Conservation (phyloP, 2,888 invertebrate species). For the Megastigmus dorsalis region DNA sequence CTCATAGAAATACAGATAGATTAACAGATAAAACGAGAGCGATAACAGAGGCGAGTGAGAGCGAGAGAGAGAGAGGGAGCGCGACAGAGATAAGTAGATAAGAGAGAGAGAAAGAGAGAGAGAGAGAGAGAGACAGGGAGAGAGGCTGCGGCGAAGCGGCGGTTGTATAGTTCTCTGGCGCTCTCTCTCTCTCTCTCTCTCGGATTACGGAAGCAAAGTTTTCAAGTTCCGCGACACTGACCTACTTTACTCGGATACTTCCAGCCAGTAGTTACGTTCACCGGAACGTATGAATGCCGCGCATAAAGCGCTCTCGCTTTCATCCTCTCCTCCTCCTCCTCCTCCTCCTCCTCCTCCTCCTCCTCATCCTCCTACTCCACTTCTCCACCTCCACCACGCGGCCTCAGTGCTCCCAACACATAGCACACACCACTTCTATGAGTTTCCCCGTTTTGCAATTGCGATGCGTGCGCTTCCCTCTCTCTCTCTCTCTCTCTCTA, state of each 20-base stretch:
- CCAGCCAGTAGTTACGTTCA: slow-evolving; percentile 71
- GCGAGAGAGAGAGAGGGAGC: slow-evolving; percentile 21
- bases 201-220: slow-evolving; percentile 74
- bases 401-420: slow-evolving; percentile 17
- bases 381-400: too few relatives aligned
- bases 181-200: slow-evolving; percentile 54
- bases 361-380: slow-evolving; percentile 50
- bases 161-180: slow-evolving; percentile 56
- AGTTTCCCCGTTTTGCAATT: slow-evolving; percentile 55
- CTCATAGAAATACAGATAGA: slow-evolving; percentile 55
- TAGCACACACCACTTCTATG: slow-evolving; percentile 53
- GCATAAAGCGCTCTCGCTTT: slow-evolving; percentile 71
- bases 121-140: slow-evolving; percentile 18
- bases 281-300: slow-evolving; percentile 70
- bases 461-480: slow-evolving; percentile 34
- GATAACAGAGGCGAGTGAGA: slow-evolving; percentile 20
- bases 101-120: slow-evolving; percentile 31
- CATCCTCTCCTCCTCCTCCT: slow-evolving; percentile 59
- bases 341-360: slow-evolving; percentile 39
- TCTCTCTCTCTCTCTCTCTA: slow-evolving; percentile 9
- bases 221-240: slow-evolving; percentile 74
- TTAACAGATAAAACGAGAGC: slow-evolving; percentile 50
- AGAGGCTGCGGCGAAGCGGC: slow-evolving; percentile 47
- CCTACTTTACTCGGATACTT: slow-evolving; percentile 71
- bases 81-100: slow-evolving; percentile 23